Conservation (phyloP, 2,113 vertebrate genomes). For the Syngnathus scovelli region DNA sequence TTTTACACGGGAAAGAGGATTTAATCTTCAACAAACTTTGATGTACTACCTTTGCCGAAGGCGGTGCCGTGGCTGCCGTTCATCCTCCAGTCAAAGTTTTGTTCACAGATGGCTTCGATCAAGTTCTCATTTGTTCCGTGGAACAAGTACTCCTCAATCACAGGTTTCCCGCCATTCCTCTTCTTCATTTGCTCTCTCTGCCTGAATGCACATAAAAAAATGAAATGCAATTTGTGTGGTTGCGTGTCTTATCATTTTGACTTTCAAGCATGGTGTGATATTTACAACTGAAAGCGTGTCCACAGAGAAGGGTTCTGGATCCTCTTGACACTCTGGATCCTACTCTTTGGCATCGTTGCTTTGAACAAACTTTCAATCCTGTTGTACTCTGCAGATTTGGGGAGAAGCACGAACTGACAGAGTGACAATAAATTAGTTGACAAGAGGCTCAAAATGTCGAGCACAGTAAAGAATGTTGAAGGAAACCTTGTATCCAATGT, state of each 20-base stretch:
- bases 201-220: constrained; percentile 49
- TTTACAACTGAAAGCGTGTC: constrained; percentile 80
- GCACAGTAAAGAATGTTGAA: neutral
- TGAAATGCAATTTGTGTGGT: neutral
- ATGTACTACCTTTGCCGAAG: constrained; percentile 78
- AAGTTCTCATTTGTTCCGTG: constrained; percentile 63
- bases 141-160: constrained; percentile 72
- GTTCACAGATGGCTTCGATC: constrained; percentile 68
- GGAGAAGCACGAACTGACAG: constrained; percentile 67
- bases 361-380: constrained; percentile 65
- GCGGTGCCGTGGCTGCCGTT: constrained; percentile 71
- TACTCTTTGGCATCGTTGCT: constrained; percentile 70
- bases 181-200: constrained; percentile 78
- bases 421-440: neutral
- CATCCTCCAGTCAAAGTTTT: constrained; percentile 81
- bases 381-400: constrained; percentile 36
- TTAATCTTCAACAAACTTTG: neutral
- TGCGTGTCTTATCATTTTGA: neutral
- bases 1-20: neutral
- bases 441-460: neutral
- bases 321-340: constrained; percentile 72
- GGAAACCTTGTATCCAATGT: constrained; percentile 77
- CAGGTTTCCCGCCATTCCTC: constrained; percentile 51
- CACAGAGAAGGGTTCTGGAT: constrained; percentile 81
- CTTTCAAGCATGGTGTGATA: neutral